Evolutionary conservation across 2,797 vertebrate species (phyloP), one percentile per base, ranked within the genome.

Genomic region (Sebastes trivittatus): DNA sequence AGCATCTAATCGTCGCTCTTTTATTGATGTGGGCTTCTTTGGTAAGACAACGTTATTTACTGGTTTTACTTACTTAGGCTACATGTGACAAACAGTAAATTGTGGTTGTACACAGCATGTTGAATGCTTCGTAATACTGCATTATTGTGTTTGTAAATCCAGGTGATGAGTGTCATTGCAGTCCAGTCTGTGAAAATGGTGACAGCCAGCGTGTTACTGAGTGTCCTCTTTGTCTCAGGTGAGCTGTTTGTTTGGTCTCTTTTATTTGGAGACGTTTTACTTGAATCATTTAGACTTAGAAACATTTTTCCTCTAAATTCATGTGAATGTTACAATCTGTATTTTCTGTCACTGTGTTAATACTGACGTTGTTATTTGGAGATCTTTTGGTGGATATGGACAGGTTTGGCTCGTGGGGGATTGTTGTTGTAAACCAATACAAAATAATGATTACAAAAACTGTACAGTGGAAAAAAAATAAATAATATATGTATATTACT

Each of bases 201-300:
- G 66, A 72, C 32, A 38, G 29, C 42, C 62, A 54, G 0, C 46
- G 23, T 85, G 52, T 69, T 85, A 6, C 46, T 92, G 55, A 64
- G 30, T n/a, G 30, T 83, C 61, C 8, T 77, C 77, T 76, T 77
- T 3, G 7, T 80, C 23, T 62, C 84, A 69, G 84, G 88, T 90
- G 58, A 88, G 86, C 32, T 22, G 2, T 58, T 73, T 27, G 49
- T 65, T 72, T 34, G 6, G 7, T 61, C n/a, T 2, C n/a, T 62
- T 23, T 32, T 22, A 56, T 70, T 64, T 60, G 4, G 1, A 72
- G 18, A 56, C 11, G 2, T 46, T 9, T 13, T 36, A 36, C 62
- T 61, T 30, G 4, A 11, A 55, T 73, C 6, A 29, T 60, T 60
- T 22, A 60, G 10, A 58, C n/a, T 20, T 46, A 20, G 52, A 52